Evolutionary conservation across 1,140 invertebrate genomes (phyloP).

Genomic region (Pinna nobilis): DNA sequence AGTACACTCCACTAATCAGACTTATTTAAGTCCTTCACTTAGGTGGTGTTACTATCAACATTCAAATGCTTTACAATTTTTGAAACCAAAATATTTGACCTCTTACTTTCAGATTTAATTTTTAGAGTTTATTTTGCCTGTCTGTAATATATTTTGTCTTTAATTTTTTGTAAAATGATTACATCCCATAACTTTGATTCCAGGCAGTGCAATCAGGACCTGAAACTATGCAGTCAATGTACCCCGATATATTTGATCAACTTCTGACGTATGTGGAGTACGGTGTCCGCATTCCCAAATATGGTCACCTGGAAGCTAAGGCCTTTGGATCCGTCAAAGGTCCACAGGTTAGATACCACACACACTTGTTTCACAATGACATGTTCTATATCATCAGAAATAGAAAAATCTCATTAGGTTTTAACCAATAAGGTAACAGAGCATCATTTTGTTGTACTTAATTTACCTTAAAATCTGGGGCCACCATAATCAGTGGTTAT

Average conservation of each 20-base stretch:
- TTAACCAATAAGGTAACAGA: neutral
- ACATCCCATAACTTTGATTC: too few species aligned
- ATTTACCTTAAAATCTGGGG: neutral
- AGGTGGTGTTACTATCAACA: too few species aligned
- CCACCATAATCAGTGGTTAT: too few species aligned
- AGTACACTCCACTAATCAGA: too few species aligned
- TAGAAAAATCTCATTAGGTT: neutral
- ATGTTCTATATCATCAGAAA: neutral
- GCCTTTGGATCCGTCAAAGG: constrained; percentile 66
- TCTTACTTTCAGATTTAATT: too few species aligned
- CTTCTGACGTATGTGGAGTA: constrained; percentile 85
- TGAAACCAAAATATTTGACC: too few species aligned
- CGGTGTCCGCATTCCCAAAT: constrained; percentile 82
- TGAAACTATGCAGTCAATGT: constrained; percentile 82
- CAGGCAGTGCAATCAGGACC: constrained; percentile 83
- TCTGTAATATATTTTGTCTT: too few species aligned
- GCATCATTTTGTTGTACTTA: neutral
- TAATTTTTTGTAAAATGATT: too few species aligned
- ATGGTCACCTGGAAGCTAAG: constrained; percentile 76
- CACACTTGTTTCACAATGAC: neutral
- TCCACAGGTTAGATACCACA: constrained; percentile 53
- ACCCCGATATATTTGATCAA: constrained; percentile 87
- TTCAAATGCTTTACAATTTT: too few species aligned
- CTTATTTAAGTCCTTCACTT: too few species aligned
- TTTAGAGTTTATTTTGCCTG: too few species aligned